These are phyloP conservation scores for Monodelphis domestica DNA, from an alignment of 2,797 vertebrate species.

Conservation along the genomic window DNA sequence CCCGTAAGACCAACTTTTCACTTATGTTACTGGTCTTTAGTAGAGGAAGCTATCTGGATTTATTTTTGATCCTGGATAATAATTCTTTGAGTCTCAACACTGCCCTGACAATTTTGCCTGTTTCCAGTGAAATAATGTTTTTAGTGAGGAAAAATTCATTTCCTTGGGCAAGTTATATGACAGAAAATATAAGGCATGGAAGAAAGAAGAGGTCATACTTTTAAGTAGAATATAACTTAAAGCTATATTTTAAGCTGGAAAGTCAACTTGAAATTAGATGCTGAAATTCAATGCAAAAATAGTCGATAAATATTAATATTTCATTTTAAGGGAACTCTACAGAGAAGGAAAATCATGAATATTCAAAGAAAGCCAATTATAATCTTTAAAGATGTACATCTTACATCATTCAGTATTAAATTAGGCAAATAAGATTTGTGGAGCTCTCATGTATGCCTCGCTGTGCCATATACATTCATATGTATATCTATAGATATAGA, in stretches of 20 bases:
- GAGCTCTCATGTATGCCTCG: neutral
- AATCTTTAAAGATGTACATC: neutral
- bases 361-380: neutral
- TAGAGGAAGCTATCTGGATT: neutral
- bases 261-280: neutral
- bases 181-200: neutral
- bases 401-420: neutral
- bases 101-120: neutral
- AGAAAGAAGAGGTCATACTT: neutral
- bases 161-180: neutral
- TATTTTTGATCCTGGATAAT: neutral
- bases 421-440: neutral
- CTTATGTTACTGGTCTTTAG: neutral
- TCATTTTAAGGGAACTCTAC: neutral
- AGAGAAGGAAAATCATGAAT: neutral
- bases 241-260: neutral
- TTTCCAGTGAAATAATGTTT: neutral
- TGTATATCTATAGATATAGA: too few species aligned
- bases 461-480: neutral
- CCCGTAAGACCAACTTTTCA: neutral
- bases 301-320: neutral
- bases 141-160: neutral
- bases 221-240: neutral
- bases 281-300: constrained; percentile 13
- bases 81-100: neutral